phyloP scores from a whole-genome alignment of 1,140 invertebrate species.

The Pemphigus obesinymphae region DNA sequence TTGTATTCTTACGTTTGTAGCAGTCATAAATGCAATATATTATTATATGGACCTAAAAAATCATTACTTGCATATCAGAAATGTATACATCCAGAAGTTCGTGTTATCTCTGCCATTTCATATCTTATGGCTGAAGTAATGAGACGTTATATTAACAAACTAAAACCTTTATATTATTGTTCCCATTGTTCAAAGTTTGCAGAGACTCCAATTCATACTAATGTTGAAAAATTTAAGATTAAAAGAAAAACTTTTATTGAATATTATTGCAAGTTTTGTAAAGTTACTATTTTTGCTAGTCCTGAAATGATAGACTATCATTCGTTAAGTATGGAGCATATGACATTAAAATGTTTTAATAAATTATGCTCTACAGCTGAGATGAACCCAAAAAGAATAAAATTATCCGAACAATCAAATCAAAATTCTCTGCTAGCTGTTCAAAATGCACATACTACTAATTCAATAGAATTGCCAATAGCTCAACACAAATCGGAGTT shows the following conservation, averaged over 20 bases:
- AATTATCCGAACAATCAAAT: neutral
- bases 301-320: neutral
- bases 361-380: neutral
- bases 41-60: neutral
- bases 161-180: neutral
- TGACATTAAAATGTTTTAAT: neutral
- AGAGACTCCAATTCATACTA: neutral
- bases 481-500: too few relatives aligned
- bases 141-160: neutral
- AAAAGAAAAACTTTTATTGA: neutral
- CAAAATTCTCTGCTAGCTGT: neutral
- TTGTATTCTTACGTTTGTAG: neutral
- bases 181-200: neutral
- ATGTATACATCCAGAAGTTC: neutral
- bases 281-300: neutral
- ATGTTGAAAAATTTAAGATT: neutral
- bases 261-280: neutral
- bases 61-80: neutral
- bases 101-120: neutral
- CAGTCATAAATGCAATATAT: neutral
- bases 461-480: too few relatives aligned
- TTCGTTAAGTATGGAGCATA: neutral
- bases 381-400: neutral
- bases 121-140: neutral
- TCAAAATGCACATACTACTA: neutral